These are phyloP conservation scores for Cephus rjabovi DNA, from an alignment of 2,888 invertebrate species.

Conservation along the genomic window DNA sequence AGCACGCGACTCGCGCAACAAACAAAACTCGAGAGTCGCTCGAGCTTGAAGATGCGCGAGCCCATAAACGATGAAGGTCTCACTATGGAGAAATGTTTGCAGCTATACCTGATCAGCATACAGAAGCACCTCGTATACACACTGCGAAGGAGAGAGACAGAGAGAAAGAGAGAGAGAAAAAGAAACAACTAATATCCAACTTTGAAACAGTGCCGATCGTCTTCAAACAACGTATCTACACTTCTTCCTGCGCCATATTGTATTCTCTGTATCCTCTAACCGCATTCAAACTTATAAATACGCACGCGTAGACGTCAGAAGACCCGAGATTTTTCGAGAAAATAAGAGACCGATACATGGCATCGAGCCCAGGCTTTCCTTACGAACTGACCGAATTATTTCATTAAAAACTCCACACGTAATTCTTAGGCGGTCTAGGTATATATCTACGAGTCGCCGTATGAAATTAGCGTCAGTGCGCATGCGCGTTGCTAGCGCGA, in stretches of 20 bases:
- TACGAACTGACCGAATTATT: not conserved
- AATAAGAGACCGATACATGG: not conserved
- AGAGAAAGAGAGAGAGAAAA: too few relatives aligned
- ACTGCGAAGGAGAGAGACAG: not conserved
- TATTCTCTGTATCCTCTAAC: not conserved
- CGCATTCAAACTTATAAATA: not conserved
- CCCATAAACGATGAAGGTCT: constrained; percentile 20
- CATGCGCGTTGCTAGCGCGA: not conserved
- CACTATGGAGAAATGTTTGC: constrained; percentile 26
- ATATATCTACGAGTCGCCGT: not conserved
- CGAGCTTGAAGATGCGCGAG: constrained; percentile 13
- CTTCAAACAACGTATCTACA: not conserved
- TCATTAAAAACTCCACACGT: not conserved
- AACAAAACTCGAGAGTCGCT: not conserved
- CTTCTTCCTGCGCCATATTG: not conserved
- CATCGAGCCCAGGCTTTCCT: not conserved
- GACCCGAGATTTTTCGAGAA: not conserved
- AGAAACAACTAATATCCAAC: not conserved
- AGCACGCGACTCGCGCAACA: not conserved
- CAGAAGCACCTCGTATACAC: not conserved
- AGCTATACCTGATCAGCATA: constrained; percentile 22
- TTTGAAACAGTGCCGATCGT: not conserved
- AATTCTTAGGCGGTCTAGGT: not conserved
- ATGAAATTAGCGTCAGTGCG: not conserved
- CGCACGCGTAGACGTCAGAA: not conserved